phyloP scores from a whole-genome alignment of 2,113 vertebrate genomes.

The Tamias sibiricus region DNA sequence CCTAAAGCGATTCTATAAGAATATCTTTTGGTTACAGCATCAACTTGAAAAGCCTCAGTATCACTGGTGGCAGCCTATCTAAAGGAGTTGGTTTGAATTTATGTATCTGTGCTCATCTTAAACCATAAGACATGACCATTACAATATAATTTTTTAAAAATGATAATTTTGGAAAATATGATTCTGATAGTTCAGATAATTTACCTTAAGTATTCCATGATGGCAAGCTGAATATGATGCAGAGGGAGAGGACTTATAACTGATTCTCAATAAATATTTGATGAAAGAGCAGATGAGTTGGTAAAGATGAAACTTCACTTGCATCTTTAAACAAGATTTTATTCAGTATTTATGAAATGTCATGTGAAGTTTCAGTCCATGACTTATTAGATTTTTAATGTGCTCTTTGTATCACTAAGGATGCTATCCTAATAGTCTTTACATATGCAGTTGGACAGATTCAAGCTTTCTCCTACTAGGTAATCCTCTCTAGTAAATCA shows the following conservation, averaged over 20 bases:
- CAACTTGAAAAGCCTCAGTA: background rate
- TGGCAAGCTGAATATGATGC: background rate
- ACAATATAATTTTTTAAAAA: background rate
- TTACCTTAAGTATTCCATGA: background rate
- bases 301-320: background rate
- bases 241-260: background rate
- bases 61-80: background rate
- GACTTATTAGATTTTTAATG: conserved; percentile 1
- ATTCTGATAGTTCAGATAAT: background rate
- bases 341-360: background rate
- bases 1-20: background rate
- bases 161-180: background rate
- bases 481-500: conserved; percentile 24
- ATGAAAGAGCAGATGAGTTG: conserved; percentile 27
- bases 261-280: conserved; percentile 11
- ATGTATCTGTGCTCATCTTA: background rate
- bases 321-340: conserved; percentile 21
- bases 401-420: background rate
- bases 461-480: background rate
- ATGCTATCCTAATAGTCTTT: conserved; percentile 40
- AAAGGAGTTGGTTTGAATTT: background rate
- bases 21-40: background rate
- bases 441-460: background rate
- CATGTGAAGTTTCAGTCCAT: background rate
- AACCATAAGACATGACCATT: background rate